phyloP scores from a whole-genome alignment of 2,113 vertebrate species.

The Cephalophus harveyi region DNA sequence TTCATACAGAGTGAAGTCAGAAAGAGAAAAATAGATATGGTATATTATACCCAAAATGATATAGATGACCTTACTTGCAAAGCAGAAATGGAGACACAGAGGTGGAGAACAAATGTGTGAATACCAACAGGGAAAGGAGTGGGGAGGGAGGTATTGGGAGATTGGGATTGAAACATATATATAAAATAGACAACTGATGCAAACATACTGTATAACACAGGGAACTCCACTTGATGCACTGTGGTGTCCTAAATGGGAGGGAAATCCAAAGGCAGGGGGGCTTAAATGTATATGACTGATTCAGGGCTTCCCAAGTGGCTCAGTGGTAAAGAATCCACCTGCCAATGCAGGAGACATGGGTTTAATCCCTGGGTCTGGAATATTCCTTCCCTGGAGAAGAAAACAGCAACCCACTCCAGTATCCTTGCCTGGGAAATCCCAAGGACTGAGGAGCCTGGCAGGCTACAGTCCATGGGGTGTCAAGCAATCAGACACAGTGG shows the following conservation, averaged over 20 bases:
- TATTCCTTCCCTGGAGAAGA: background rate
- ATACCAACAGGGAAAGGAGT: background rate
- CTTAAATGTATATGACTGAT: background rate
- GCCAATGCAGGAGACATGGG: background rate
- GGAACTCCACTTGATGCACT: background rate
- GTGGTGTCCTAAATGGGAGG: background rate
- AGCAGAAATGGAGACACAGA: background rate
- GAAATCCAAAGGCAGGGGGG: background rate
- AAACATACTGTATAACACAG: background rate
- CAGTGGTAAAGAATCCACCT: background rate
- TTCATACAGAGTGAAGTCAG: background rate
- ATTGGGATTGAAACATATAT: background rate
- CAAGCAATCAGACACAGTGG: rapidly evolving
- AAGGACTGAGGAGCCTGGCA: background rate
- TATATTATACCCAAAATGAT: background rate
- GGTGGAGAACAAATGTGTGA: background rate
- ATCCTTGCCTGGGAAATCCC: background rate
- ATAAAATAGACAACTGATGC: background rate
- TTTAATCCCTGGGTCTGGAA: background rate
- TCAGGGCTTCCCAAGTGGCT: background rate
- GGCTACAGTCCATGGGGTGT: background rate
- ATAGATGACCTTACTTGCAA: background rate
- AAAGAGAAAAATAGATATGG: background rate
- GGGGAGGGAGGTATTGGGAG: background rate
- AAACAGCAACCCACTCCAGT: background rate